Evolutionary conservation across 1,140 invertebrate species (phyloP), one percentile per base, ranked within the genome.

Genomic region (Megalopta genalis): DNA sequence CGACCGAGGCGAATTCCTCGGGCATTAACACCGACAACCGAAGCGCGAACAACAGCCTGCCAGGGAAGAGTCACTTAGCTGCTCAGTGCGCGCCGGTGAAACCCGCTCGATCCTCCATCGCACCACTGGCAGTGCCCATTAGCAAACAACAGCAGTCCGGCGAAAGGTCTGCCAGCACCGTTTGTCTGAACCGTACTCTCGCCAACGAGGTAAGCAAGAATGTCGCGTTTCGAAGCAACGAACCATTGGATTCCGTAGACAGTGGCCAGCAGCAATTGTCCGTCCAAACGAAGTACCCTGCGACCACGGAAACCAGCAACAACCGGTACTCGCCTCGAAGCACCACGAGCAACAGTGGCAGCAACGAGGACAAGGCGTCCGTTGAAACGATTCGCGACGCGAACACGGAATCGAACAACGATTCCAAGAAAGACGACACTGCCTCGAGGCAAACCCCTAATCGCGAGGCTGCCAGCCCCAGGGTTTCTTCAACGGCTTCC

Each of bases 401-500:
- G 3, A 73, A 12, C 16, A 5, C 12, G 3, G 64, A 66, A 39
- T 59, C 42, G 6, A 75, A 6, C 1, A 81, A 81, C 14, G 65
- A 82, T 46, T 23, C 57, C 0, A 67, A 32, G 1, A 81, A 81
- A 4, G 80, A 75, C 42, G 65, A 85, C 23, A 72, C 78, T 76
- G 82, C 79, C 16, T 14, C 52, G 18, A 57, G 70, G 4, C 84
- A 85, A 3, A 80, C 73, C 1, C 59, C 76, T 16, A 59, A 85
- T 64, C 87, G 86, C 37, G 89, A 87, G 23, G 78, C 88, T 8
- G 86, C 89, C 0, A 91, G 90, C 80, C 91, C 91, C 0, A 80
- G 89, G 23, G 91, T 92, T 7, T 90, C 90, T 0, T 92, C 91
- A 0, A 91, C 91, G 6, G 91, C 88, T 14, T 92, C 91, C 14